Evolutionary conservation across 1,140 invertebrate genomes (phyloP), one percentile per base, ranked within the genome.

Genomic region (Neodiprion lecontei): DNA sequence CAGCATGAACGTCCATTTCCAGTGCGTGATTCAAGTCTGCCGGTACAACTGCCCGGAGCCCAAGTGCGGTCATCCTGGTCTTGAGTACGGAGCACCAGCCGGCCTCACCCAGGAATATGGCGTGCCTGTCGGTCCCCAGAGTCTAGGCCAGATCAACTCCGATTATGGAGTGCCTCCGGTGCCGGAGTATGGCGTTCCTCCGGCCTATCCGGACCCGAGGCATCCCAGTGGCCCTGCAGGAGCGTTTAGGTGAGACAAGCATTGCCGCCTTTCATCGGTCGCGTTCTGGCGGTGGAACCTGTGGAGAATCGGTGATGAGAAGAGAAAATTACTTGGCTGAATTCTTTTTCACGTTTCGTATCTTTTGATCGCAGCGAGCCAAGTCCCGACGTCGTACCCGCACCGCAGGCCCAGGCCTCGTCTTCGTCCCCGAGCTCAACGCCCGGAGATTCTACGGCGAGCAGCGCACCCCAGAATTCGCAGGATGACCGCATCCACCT

Each of bases 1-100:
- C 85, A 97, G 96, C 11, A 98, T 98, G 96, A 97, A 98, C 83
- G 96, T 98, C 1, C 96, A 97, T 90, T 98, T 98, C 93, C 97
- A 98, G 86, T 98, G 96, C 84, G 96, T 97, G 1, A 98, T 98
- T 79, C 96, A 98, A 90, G 96, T 98, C 2, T 98, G 96, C 80
- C 91, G 96, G 74, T 96, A 96, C 86, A 96, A 97, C 83, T 98
- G 96, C 83, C 96, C 96, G 1, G 96, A 97, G 80, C 96, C 96
- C 1, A 96, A 96, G 88, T 97, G 95, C 84, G 93, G 92, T 11
- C 90, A 90, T 76, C 89, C 90, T 12, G 91, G 92, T 53, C 86
- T 94, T 21, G 92, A 94, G 77, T 95, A 95, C 73, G 94, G 93
- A 40, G 91, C 91, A 28, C 92, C 93, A 65, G 85, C 93, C 40